Base-by-base conservation (phyloP, 2,888 invertebrate genomes). In the Ptychoptera contaminata region DNA sequence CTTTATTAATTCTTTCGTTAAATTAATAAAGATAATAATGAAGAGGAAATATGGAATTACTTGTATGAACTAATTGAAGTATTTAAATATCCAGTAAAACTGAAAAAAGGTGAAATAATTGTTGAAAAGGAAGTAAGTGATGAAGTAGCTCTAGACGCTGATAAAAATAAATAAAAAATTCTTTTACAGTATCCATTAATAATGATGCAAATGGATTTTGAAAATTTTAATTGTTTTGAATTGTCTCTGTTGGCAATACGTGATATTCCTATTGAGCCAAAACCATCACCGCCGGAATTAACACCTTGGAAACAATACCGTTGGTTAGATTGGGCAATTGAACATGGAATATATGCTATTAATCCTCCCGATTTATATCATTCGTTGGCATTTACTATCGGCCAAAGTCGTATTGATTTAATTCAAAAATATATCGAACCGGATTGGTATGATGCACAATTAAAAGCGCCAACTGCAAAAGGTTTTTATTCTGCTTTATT, bases 241-340 rank as follows among this genome's bases (percentile, higher is more conserved):
- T 32, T 32, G 8, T 11, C n/a, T 9, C 9, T n/a, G 8, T 11
- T n/a, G 9, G 9, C 11, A 32, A 32, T 32, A 11, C 32, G 32
- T 32, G 32, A 32, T 4, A 32, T 32, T 11, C 32, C 32, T 4
- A 11, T 32, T 7, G 4, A 7, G 4, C 9, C 4, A n/a, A 11
- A 11, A 32, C 32, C 32, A 32, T 3, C 9, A 32, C 4, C 4
- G 8, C 32, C 32, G 2, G 62, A 61, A 16, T 52, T 62, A 37
- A 58, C 60, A 9, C 52, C 54, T 29, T 70, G 70, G 70, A 68
- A 70, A 53, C 49, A 58, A 7, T 62, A 60, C 51, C 60, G 70
- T 7, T 70, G 68, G 65, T 45, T 67, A 37, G 56, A 60, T 34
- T 70, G 70, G 70, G 68, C 68, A 3, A 57, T 60, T 10, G 46